These are phyloP conservation scores for Steinernema khuongi DNA, from an alignment of 1,140 invertebrate species.

Conservation along the genomic window DNA sequence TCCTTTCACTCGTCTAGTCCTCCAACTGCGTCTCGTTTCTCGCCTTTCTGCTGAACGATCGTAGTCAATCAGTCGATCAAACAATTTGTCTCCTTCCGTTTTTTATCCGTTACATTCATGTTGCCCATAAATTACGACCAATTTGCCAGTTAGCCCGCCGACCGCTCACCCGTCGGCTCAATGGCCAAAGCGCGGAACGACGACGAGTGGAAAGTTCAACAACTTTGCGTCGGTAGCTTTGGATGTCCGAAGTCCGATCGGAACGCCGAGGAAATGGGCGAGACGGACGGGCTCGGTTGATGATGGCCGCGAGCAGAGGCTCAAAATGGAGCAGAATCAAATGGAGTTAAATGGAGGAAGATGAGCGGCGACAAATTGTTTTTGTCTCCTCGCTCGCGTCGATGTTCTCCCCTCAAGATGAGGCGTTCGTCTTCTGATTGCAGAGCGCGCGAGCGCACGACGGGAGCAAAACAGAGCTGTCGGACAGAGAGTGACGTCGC, in stretches of 20 bases:
- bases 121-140: not conserved
- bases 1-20: no score
- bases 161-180: not conserved
- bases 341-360: no score
- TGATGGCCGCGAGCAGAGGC: no score
- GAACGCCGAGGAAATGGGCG: not conserved
- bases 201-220: not conserved
- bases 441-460: not conserved
- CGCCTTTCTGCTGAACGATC: no score
- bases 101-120: not conserved
- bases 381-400: not conserved
- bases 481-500: not conserved
- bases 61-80: not conserved
- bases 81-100: not conserved
- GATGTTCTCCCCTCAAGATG: not conserved
- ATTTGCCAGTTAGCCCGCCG: not conserved
- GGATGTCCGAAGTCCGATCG: not conserved
- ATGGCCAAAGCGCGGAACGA: not conserved
- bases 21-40: no score
- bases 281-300: not conserved
- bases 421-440: not conserved
- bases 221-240: not conserved
- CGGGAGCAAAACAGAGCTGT: not conserved
- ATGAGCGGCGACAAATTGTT: no score
- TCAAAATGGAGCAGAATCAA: no score